Evolutionary conservation across 2,888 invertebrate genomes (phyloP).

Genomic region (Leucoma salicis): DNA sequence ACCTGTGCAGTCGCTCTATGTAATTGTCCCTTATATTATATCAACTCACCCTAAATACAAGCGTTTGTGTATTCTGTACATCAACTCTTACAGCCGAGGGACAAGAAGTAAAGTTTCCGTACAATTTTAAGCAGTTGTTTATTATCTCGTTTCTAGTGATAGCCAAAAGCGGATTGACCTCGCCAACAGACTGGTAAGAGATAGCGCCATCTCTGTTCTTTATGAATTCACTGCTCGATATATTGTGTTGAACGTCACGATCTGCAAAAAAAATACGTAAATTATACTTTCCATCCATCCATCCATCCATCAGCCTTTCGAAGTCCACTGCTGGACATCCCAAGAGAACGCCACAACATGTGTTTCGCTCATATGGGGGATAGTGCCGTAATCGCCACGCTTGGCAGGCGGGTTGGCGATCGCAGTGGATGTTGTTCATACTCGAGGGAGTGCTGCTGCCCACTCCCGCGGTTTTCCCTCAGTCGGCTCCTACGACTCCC

Average conservation of each 20-base stretch:
- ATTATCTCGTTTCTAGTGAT: slow-evolving; percentile 93
- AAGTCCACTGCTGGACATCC: no score
- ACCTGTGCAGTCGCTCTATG: no score
- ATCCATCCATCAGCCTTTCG: no score
- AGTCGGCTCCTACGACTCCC: no score
- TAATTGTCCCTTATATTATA: not conserved
- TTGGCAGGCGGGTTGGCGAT: no score
- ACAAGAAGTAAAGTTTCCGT: slow-evolving; percentile 97
- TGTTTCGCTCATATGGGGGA: no score
- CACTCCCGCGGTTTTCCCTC: no score
- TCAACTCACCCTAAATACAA: slow-evolving; percentile 89
- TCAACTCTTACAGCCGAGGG: slow-evolving; percentile 92
- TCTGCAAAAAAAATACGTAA: slow-evolving; percentile 77
- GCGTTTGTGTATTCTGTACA: slow-evolving; percentile 95
- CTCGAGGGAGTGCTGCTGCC: no score
- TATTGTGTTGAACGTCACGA: slow-evolving; percentile 94
- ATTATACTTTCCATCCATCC: not conserved
- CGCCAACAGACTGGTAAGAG: slow-evolving; percentile 94
- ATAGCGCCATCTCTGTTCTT: slow-evolving; percentile 94
- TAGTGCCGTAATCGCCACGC: no score
- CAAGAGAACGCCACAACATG: no score
- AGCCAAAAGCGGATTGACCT: slow-evolving; percentile 95
- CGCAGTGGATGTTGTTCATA: no score
- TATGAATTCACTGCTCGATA: slow-evolving; percentile 90
- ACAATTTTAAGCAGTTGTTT: slow-evolving; percentile 93